Evolutionary conservation across 2,888 invertebrate genomes (phyloP).

Genomic region (Marasmarcha lunaedactyla): DNA sequence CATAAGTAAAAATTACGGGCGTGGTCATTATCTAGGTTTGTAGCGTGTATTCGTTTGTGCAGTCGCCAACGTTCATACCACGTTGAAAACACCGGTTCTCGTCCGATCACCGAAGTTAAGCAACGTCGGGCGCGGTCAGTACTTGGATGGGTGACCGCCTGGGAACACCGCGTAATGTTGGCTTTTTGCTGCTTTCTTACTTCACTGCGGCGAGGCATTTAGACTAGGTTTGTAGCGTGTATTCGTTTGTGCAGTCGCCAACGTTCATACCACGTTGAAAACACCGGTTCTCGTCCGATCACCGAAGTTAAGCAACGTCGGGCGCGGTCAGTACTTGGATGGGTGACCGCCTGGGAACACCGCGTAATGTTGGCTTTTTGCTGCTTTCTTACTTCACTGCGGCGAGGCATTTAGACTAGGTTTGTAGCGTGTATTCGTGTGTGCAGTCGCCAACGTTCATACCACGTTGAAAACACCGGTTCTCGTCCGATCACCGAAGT

Average conservation of each 20-base stretch:
- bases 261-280: slow-evolving; percentile 34
- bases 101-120: slow-evolving; percentile 66
- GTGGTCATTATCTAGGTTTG: too few relatives aligned
- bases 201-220: too few relatives aligned
- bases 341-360: slow-evolving; percentile 61
- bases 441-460: slow-evolving; percentile 35
- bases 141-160: slow-evolving; percentile 64
- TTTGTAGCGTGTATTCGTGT: too few relatives aligned
- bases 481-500: slow-evolving; percentile 66
- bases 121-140: slow-evolving; percentile 61
- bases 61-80: slow-evolving; percentile 34
- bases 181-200: slow-evolving; percentile 32
- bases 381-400: too few relatives aligned
- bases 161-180: slow-evolving; percentile 51
- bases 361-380: slow-evolving; percentile 44
- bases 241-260: too few relatives aligned
- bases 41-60: too few relatives aligned
- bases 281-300: slow-evolving; percentile 59
- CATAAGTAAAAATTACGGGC: too few relatives aligned
- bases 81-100: slow-evolving; percentile 44
- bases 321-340: slow-evolving; percentile 63
- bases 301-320: slow-evolving; percentile 63
- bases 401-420: too few relatives aligned
- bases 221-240: too few relatives aligned
- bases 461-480: slow-evolving; percentile 36